A percentile compares a stretch with the other conserved stretches of the same genome.
Evolutionary conservation across 2,888 invertebrate species (phyloP).

Genomic region (Diarsia dahlii): DNA sequence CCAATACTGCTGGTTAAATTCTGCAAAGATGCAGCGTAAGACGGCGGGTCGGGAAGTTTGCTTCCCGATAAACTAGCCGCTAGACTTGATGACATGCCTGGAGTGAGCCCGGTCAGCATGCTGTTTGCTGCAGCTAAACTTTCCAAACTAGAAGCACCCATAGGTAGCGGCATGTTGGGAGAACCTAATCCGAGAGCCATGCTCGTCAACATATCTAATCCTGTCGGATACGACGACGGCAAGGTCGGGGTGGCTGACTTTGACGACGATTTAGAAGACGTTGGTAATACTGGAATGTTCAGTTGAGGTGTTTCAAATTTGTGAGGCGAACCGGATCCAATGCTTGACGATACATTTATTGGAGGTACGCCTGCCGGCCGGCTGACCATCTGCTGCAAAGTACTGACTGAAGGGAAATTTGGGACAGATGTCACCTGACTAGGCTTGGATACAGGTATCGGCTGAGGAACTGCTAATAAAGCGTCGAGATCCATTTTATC

Average conservation of each 20-base stretch:
- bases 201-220: conserved; percentile 88
- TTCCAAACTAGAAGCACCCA: conserved; percentile 85
- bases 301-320: conserved; percentile 90
- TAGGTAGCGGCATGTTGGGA: conserved; percentile 83
- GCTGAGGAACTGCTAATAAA: conserved; percentile 91
- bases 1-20: conserved; percentile 85
- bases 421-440: conserved; percentile 81
- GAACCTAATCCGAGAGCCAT: conserved; percentile 88
- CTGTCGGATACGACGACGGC: conserved; percentile 87
- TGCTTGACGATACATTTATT: conserved; percentile 86
- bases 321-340: conserved; percentile 89
- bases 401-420: conserved; percentile 88
- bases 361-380: conserved; percentile 88
- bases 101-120: conserved; percentile 85
- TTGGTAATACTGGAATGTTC: conserved; percentile 91
- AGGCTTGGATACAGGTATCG: conserved; percentile 86
- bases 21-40: conserved; percentile 86
- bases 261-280: conserved; percentile 91
- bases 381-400: conserved; percentile 89
- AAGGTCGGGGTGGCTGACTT: conserved; percentile 90
- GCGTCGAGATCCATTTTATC: conserved; percentile 92
- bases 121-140: conserved; percentile 89
- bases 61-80: conserved; percentile 84
- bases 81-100: conserved; percentile 84
- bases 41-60: conserved; percentile 87